Evolutionary conservation across 2,797 vertebrate species (phyloP), one percentile per base, ranked within the genome.

Genomic region (Arctocebus calabarensis): DNA sequence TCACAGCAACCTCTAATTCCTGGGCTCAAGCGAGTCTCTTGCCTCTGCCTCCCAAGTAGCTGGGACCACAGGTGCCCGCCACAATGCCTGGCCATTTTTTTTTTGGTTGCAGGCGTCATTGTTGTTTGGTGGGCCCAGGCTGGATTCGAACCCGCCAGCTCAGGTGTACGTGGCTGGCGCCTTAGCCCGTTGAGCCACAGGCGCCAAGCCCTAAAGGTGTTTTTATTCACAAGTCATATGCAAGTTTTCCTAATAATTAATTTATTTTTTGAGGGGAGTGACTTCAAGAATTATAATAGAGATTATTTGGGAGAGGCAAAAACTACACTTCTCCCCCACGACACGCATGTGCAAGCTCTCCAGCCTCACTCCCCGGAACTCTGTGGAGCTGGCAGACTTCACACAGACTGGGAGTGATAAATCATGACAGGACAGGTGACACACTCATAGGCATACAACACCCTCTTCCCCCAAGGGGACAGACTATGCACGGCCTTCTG

Each of bases 151-250:
- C n/a, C n/a, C n/a, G n/a, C n/a, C n/a, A n/a, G n/a, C n/a, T n/a
- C n/a, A n/a, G n/a, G n/a, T n/a, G n/a, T n/a, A n/a, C n/a, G n/a
- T n/a, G n/a, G n/a, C n/a, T n/a, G n/a, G n/a, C n/a, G n/a, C n/a
- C n/a, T n/a, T n/a, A n/a, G n/a, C n/a, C n/a, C n/a, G n/a, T n/a
- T n/a, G n/a, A n/a, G n/a, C n/a, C n/a, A n/a, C n/a, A n/a, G n/a
- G n/a, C n/a, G n/a, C n/a, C n/a, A n/a, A n/a, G n/a, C n/a, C 74
- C 71, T 73, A 64, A 94, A 91, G 17, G 71, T 55, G 7, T 82
- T 97, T 96, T 96, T 90, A 88, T 55, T 94, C 64, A 52, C 71
- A 84, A 81, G 37, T 81, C 70, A 23, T 23, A 48, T 66, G 37
- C 52, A 86, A 71, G 22, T 62, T 94, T 93, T 64, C 9, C 61